These are phyloP conservation scores for Drosophila azteca DNA, from an alignment of 1,140 invertebrate genomes.

Conservation along the genomic window DNA sequence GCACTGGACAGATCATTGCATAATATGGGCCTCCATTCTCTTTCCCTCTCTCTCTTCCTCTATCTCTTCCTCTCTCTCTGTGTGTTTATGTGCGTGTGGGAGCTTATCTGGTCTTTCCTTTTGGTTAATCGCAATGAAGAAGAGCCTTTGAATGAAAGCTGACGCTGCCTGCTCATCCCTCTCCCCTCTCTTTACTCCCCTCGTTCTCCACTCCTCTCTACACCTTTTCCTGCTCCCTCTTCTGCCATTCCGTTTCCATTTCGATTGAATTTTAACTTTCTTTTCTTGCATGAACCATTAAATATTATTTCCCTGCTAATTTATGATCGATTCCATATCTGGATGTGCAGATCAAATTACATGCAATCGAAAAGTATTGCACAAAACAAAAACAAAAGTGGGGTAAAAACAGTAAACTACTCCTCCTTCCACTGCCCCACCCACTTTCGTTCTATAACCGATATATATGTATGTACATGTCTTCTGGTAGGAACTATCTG, in stretches of 20 bases:
- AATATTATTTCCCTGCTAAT: slow-evolving; percentile 24
- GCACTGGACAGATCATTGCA: slow-evolving; percentile 38
- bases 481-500: too few species aligned
- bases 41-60: background rate
- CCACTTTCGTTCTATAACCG: too few species aligned
- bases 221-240: too few species aligned
- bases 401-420: background rate
- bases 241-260: too few species aligned
- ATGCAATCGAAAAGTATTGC: background rate
- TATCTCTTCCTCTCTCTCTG: slow-evolving; percentile 2
- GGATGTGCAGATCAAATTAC: slow-evolving; percentile 10
- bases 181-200: background rate
- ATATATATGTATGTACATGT: too few species aligned
- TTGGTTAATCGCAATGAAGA: background rate
- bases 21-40: slow-evolving; percentile 18
- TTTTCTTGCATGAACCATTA: slow-evolving; percentile 23
- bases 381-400: too few species aligned
- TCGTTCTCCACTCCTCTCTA: too few species aligned
- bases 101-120: slow-evolving; percentile 16
- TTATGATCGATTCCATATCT: slow-evolving; percentile 21
- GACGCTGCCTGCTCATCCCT: background rate
- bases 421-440: too few species aligned
- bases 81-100: background rate
- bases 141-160: slow-evolving; percentile 2
- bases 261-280: slow-evolving; percentile 12